Evolutionary conservation across 2,888 invertebrate genomes (phyloP), one percentile per base, ranked within the genome.

Genomic region (Melieria omissa): DNA sequence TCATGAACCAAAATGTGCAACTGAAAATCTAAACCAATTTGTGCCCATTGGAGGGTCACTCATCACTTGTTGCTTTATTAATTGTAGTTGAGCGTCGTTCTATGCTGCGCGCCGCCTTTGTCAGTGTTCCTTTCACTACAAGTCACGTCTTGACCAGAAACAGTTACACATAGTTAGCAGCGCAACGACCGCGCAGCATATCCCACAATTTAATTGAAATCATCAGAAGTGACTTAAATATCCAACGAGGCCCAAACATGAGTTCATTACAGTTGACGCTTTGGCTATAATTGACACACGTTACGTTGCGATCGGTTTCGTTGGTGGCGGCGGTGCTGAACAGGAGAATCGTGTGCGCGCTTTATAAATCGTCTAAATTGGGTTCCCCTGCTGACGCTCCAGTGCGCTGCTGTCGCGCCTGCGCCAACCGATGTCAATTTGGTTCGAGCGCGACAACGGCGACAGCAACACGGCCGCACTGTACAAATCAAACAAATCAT

Each of bases 401-500:
- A 14, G 14, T 49, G 54, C 14, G 52, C 8, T 4, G 16, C 55
- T 14, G 3, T 8, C 14, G 55, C 55, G 55, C 55, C 55, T 29
- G 55, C 29, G 29, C 29, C 29, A 29, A 29, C 6, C 10, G 49
- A 10, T 52, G 42, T n/a, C 44, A 6, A 46, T 54, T 41, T 44
- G 64, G 41, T 14, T 7, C 54, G 64, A 57, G 12, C 12, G 57
- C 52, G 61, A 58, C 61, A 61, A 52, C 16, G 42, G 57, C 46
- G 46, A 70, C 63, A 70, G 60, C 63, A 42, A 47, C 12, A 44
- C 54, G 64, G 44, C 10, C 29, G 29, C 14, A 60, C 49, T 4
- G 62, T 45, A 49, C 57, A 80, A 81, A 82, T 81, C 81, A 81
- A 81, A 82, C 83, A 82, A 82, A 82, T 82, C 81, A 82, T 82